Conservation (phyloP, 1,140 invertebrate species). For the Procambarus clarkii region DNA sequence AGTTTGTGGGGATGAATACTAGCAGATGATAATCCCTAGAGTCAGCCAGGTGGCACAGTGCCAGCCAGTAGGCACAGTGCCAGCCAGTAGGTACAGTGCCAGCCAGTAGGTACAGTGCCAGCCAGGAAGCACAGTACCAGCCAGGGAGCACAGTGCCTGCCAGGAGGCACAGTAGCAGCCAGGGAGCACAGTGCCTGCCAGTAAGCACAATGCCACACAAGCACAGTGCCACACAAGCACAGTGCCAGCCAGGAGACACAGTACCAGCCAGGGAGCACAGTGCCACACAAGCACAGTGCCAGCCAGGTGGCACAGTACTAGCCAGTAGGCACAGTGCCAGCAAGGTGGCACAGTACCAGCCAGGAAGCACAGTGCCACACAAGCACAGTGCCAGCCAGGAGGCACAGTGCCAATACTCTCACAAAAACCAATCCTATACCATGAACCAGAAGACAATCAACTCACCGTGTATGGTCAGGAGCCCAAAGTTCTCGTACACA, state of each 20-base stretch:
- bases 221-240: background rate
- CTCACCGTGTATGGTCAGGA: slow-evolving; percentile 72
- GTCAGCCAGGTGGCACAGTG: too few species aligned
- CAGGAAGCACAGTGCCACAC: background rate
- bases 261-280: too few species aligned
- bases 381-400: background rate
- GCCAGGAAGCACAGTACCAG: too few species aligned
- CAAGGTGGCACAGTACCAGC: background rate
- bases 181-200: too few species aligned
- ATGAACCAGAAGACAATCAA: background rate
- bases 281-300: background rate
- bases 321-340: background rate
- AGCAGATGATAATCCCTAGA: too few species aligned
- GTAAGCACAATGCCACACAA: background rate
- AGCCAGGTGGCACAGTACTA: too few species aligned
- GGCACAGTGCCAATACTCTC: background rate
- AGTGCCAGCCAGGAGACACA: background rate
- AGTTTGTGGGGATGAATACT: too few species aligned
- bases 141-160: too few species aligned
- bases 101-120: too few species aligned
- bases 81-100: too few species aligned
- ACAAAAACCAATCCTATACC: background rate
- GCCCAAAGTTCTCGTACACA: slow-evolving; percentile 71
- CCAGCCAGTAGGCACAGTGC: too few species aligned
- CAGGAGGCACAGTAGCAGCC: background rate